These are phyloP conservation scores for Tragulus kanchil DNA, from an alignment of 2,113 vertebrate genomes.

Conservation along the genomic window DNA sequence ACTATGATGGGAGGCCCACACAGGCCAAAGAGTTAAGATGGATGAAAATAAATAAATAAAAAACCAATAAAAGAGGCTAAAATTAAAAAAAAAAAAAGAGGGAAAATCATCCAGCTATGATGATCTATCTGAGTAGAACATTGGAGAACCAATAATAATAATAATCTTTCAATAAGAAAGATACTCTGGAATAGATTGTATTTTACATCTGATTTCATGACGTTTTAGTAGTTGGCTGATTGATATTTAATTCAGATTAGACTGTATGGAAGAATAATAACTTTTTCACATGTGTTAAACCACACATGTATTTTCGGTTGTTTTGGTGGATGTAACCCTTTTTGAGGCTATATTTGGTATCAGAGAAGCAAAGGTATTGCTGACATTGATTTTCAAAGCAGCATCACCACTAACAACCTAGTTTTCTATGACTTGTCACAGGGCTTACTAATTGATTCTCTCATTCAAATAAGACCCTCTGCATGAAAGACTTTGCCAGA, in stretches of 20 bases:
- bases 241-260: conserved; percentile 15
- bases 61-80: too few species aligned
- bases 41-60: too few species aligned
- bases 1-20: too few species aligned
- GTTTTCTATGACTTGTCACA: not conserved
- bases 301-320: not conserved
- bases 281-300: not conserved
- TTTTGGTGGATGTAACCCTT: not conserved
- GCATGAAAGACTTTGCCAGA: conserved; percentile 24
- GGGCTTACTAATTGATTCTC: conserved; percentile 3
- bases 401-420: not conserved
- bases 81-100: not conserved
- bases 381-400: not conserved
- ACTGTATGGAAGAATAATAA: conserved; percentile 17
- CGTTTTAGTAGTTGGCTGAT: not conserved
- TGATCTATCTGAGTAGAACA: conserved; percentile 59
- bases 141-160: conserved; percentile 44
- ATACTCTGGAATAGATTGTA: conserved; percentile 6
- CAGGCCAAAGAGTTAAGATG: too few species aligned
- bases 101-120: not conserved
- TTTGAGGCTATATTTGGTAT: conserved; percentile 18
- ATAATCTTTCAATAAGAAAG: conserved; percentile 26
- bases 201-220: conserved; percentile 67
- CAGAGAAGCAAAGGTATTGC: conserved; percentile 21
- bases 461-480: not conserved